These are phyloP conservation scores for Luscinia megarhynchos DNA, from an alignment of 2,797 vertebrate genomes.

Conservation along the genomic window DNA sequence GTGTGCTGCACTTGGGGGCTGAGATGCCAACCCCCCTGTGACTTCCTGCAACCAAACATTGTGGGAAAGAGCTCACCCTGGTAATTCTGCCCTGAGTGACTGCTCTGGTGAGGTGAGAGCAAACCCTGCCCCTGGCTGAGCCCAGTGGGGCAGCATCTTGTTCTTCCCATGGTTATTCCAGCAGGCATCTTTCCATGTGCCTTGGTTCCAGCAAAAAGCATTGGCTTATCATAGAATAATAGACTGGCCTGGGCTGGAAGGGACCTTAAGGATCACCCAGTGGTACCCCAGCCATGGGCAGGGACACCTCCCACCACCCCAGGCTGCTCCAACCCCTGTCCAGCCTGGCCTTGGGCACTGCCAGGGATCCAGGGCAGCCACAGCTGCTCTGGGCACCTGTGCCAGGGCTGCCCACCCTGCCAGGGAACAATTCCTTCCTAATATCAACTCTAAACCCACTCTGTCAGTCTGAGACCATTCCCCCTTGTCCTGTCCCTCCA, in stretches of 20 bases:
- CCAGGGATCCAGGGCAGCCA: background rate
- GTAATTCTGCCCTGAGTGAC: background rate
- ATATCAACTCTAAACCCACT: background rate
- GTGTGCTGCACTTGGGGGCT: background rate
- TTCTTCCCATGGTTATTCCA: background rate
- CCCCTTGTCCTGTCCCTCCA: background rate
- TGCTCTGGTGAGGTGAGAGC: background rate
- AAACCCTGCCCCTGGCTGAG: background rate
- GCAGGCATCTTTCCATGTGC: background rate
- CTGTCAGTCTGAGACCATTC: background rate
- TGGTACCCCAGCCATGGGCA: background rate
- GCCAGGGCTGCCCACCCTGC: background rate
- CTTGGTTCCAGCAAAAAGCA: background rate
- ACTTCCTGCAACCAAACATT: background rate
- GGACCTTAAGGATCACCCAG: background rate
- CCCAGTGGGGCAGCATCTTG: background rate
- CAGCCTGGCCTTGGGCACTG: fast-evolving
- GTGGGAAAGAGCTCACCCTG: background rate
- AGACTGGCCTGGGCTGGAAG: background rate
- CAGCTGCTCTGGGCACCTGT: background rate
- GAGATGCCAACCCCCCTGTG: background rate
- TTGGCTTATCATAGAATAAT: background rate
- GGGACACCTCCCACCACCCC: fast-evolving
- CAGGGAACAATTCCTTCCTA: background rate
- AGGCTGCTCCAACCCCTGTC: background rate